Conservation (phyloP, 2,888 invertebrate genomes). For the Blastobasis lacticolella region DNA sequence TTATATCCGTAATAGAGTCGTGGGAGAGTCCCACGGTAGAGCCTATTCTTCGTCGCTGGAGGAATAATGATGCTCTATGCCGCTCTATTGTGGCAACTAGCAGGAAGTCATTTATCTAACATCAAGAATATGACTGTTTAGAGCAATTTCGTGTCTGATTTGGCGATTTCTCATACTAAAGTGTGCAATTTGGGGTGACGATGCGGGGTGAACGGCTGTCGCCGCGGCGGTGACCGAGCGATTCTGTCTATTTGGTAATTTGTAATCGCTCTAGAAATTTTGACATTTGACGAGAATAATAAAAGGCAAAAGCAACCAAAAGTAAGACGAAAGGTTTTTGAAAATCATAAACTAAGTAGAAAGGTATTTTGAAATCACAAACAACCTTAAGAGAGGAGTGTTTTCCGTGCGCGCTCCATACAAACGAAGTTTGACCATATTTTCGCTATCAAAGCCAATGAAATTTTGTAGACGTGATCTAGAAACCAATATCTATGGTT, state of each 20-base stretch:
- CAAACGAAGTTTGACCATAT: too few relatives aligned
- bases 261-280: slow-evolving; percentile 5
- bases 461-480: too few relatives aligned
- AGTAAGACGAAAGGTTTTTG: too few relatives aligned
- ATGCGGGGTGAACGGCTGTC: slow-evolving; percentile 25
- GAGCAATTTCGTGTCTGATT: slow-evolving; percentile 67
- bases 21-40: slow-evolving; percentile 67
- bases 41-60: slow-evolving; percentile 49
- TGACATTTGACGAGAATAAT: too few relatives aligned
- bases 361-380: too few relatives aligned
- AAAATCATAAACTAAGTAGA: too few relatives aligned
- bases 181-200: slow-evolving; percentile 63
- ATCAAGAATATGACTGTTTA: slow-evolving; percentile 73
- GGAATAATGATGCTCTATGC: slow-evolving; percentile 55
- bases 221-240: slow-evolving; percentile 25
- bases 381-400: too few relatives aligned
- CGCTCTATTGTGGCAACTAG: slow-evolving; percentile 60
- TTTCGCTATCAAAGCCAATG: too few relatives aligned
- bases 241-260: slow-evolving; percentile 18
- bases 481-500: too few relatives aligned
- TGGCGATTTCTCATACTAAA: slow-evolving; percentile 55
- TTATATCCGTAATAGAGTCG: slow-evolving; percentile 71
- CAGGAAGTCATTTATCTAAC: slow-evolving; percentile 74
- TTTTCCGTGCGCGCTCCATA: too few relatives aligned
- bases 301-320: too few relatives aligned